Evolutionary conservation across 2,888 invertebrate species (phyloP), one percentile per base, ranked within the genome.

Genomic region (Scrobipalpa atriplicella): DNA sequence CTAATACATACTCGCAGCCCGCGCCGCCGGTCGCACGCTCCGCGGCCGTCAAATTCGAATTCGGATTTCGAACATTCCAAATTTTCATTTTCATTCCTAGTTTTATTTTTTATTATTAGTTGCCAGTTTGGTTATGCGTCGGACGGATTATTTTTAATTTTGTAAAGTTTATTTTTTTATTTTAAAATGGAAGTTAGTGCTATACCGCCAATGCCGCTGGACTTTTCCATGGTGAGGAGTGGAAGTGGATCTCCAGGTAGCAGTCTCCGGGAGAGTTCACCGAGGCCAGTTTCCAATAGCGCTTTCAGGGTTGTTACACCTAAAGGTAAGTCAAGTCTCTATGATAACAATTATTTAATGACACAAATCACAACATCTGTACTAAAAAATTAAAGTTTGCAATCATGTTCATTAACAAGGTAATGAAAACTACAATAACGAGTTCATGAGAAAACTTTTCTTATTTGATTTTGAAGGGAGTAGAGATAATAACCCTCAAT

Each of bases 251-350:
- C 90, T 63, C 87, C 91, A 61, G 84, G 82, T 21, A 77, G 78
- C 66, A 75, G 76, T 38, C 71, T 89, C 68, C 80, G 91, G 71
- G 89, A 88, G 66, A 82, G 79, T 51, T 92, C 91, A 3, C 92
- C 92, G 71, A 82, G 91, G 67, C 86, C 87, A 64, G 89, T 88
- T 41, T 88, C 90, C 39, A 91, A 88, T 75, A 95, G 95, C 91
- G 95, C 95, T 36, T 95, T 95, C 81, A 92, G 95, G 74, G 94
- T 95, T 66, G 95, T 95, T 75, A 95, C 94, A 2, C 95, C 95
- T 3, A 95, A 95, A 90, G 94, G 94, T 87, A 87, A 86, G 54
- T 19, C n/a, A 62, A 1, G 29, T 5, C 29, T 11, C n/a, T 39
- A 10, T 3, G 29, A 29, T 29, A 29, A 29, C 29, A 29, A 29